Evolutionary conservation across 2,797 vertebrate genomes (phyloP).

Genomic region (Chaetodon trifasciatus): DNA sequence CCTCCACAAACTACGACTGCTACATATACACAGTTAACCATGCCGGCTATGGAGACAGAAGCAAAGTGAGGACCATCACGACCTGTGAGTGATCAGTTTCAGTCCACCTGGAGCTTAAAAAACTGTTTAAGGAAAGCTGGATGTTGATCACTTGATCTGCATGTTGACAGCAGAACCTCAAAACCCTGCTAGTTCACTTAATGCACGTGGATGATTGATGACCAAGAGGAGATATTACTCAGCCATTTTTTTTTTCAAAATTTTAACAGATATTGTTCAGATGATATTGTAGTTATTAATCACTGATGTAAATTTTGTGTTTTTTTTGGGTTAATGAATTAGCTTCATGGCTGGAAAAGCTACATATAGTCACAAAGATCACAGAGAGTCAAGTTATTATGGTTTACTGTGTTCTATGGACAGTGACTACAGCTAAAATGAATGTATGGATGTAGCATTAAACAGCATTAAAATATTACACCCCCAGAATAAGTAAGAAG

Average conservation of each 20-base stretch:
- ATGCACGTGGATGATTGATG: not conserved
- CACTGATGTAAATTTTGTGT: accelerated
- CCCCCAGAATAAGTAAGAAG: not conserved
- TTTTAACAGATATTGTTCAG: not conserved
- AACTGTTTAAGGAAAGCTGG: not conserved
- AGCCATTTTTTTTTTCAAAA: too few species aligned
- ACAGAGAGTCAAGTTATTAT: not conserved
- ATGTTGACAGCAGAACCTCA: not conserved
- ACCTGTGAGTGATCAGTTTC: slow-evolving; percentile 81
- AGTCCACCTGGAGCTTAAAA: not conserved
- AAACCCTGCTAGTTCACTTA: not conserved
- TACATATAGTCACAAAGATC: not conserved
- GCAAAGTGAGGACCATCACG: slow-evolving; percentile 79
- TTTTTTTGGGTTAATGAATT: not conserved
- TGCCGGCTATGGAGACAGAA: slow-evolving; percentile 77
- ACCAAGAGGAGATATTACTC: not conserved
- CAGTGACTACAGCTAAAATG: not conserved
- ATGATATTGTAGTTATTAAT: not conserved
- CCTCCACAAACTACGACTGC: slow-evolving; percentile 77
- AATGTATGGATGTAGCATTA: not conserved
- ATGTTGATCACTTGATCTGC: not conserved
- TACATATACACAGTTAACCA: slow-evolving; percentile 78
- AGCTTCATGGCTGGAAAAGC: not conserved
- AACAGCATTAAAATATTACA: not conserved
- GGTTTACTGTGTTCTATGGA: not conserved